phyloP scores from a whole-genome alignment of 2,888 invertebrate species.

The Dorcus hopei region DNA sequence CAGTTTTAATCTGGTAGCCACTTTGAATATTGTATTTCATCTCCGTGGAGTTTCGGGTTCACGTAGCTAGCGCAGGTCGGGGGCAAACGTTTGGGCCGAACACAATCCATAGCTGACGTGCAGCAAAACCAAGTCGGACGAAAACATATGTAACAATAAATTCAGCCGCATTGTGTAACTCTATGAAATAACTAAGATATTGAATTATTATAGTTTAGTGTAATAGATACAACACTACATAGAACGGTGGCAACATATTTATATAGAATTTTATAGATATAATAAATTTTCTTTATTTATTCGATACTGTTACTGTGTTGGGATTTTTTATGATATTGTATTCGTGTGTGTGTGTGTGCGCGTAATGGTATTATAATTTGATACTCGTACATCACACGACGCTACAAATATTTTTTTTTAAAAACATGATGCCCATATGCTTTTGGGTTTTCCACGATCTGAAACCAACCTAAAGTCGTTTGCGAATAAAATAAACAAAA shows the following conservation, averaged over 20 bases:
- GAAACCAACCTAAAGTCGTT: too few species aligned
- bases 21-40: constrained; percentile 16
- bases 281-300: constrained; percentile 1
- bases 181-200: constrained; percentile 15
- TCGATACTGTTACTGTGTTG: not conserved
- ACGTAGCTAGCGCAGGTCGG: not conserved
- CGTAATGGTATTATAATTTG: too few species aligned
- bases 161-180: constrained; percentile 15
- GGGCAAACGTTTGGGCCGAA: not conserved
- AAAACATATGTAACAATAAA: constrained; percentile 17
- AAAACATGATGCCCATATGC: too few species aligned
- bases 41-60: not conserved
- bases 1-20: constrained; percentile 23
- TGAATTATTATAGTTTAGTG: constrained; percentile 14
- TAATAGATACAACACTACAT: constrained; percentile 13
- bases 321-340: too few species aligned
- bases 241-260: constrained; percentile 13
- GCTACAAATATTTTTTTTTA: too few species aligned
- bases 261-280: constrained; percentile 13
- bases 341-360: too few species aligned
- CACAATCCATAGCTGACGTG: not conserved
- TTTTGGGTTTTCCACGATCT: too few species aligned
- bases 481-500: too few species aligned
- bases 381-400: too few species aligned
- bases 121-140: constrained; percentile 3